These are phyloP conservation scores for Caenorhabditis afra DNA, from an alignment of 2,888 invertebrate species.

Conservation along the genomic window DNA sequence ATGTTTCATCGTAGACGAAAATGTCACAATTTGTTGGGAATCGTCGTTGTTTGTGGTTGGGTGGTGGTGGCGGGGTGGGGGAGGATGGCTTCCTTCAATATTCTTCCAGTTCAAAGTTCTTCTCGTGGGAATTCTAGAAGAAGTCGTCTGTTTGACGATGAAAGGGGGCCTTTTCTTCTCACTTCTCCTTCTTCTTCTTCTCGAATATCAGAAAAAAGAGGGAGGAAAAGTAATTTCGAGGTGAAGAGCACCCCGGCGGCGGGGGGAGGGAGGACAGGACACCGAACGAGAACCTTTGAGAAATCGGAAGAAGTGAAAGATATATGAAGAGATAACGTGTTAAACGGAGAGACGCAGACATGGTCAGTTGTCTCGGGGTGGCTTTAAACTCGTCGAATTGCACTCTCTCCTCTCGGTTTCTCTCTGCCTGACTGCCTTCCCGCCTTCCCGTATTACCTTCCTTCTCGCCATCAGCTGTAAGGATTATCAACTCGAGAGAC, in stretches of 20 bases:
- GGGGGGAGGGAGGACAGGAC: too few species aligned
- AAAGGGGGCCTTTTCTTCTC: background rate
- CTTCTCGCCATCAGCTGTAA: slow-evolving; percentile 9
- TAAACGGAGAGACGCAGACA: slow-evolving; percentile 7
- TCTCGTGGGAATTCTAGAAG: slow-evolving; percentile 8
- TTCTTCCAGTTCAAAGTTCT: background rate
- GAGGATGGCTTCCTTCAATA: too few species aligned
- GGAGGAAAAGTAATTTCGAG: slow-evolving; percentile 14
- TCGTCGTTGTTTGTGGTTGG: too few species aligned
- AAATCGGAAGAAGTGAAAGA: too few species aligned
- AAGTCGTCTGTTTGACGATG: background rate
- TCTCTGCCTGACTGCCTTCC: background rate
- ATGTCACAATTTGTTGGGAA: slow-evolving; percentile 5
- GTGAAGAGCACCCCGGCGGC: background rate
- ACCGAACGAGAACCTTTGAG: background rate
- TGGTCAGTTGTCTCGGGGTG: slow-evolving; percentile 25
- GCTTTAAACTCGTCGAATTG: slow-evolving; percentile 22
- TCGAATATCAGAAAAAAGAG: slow-evolving; percentile 13
- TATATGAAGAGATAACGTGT: background rate
- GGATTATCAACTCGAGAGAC: slow-evolving; percentile 2
- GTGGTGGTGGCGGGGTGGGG: too few species aligned
- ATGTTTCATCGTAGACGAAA: slow-evolving; percentile 20
- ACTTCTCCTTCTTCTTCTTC: background rate
- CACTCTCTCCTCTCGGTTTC: background rate
- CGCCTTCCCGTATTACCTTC: too few species aligned